A percentile compares a stretch with the other conserved stretches of the same genome.
Evolutionary conservation across 1,140 invertebrate genomes (phyloP).

Genomic region (Trypoxylus dichotomus): DNA sequence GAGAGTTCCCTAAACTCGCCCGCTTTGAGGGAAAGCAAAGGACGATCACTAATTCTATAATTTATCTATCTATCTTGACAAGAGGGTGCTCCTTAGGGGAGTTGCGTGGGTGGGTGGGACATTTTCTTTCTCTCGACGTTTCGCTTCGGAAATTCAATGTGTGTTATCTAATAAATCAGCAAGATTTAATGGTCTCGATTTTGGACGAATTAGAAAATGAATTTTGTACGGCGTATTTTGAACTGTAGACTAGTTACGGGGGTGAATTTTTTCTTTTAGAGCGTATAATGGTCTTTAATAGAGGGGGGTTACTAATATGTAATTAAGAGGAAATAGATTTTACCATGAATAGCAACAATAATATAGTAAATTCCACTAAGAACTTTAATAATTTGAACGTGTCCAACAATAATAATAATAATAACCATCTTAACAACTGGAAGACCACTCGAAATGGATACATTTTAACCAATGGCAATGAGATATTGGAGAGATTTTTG

Average conservation of each 20-base stretch:
- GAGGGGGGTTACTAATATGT: not conserved
- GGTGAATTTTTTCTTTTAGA: not conserved
- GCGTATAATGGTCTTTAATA: not conserved
- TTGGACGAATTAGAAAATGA: not conserved
- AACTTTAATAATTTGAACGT: not conserved
- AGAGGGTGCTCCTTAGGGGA: not conserved
- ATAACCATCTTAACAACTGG: not conserved
- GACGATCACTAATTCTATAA: not conserved
- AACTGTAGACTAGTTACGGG: no score
- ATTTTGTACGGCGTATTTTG: not conserved
- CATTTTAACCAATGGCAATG: not conserved
- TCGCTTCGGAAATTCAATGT: not conserved
- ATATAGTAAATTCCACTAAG: not conserved
- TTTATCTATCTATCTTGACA: not conserved
- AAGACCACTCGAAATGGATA: not conserved
- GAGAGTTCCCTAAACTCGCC: not conserved
- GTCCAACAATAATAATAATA: slow-evolving; percentile 1
- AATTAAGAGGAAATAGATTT: not conserved
- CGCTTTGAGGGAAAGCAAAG: not conserved
- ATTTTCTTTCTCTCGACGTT: not conserved
- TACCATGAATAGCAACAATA: not conserved
- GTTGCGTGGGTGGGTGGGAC: not conserved
- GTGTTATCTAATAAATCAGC: not conserved
- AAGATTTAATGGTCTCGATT: not conserved
- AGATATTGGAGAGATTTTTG: not conserved